phyloP scores from a whole-genome alignment of 2,888 invertebrate genomes.

The Cepaea hortensis region DNA sequence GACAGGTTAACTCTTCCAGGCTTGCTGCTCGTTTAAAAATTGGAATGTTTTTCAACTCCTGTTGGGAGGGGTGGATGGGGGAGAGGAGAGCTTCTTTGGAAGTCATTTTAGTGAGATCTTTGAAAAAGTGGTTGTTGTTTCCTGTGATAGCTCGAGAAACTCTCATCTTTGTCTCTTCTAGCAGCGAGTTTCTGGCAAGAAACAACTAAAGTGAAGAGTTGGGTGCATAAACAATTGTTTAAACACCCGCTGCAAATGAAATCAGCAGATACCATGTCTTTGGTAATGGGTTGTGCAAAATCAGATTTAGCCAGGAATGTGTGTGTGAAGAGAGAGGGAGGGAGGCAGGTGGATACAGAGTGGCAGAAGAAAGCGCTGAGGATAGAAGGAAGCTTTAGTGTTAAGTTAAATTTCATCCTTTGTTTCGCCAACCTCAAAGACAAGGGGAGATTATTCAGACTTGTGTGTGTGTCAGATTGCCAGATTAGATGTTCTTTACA shows the following conservation, averaged over 20 bases:
- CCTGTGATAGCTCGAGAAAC: slow-evolving; percentile 13
- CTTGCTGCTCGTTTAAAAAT: background rate
- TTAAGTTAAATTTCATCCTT: background rate
- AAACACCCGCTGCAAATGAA: slow-evolving; percentile 14
- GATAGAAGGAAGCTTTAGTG: too few relatives aligned
- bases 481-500: background rate
- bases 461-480: background rate
- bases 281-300: slow-evolving; percentile 20
- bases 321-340: background rate
- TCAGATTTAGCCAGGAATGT: background rate
- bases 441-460: background rate
- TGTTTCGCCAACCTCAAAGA: background rate
- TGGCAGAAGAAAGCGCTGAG: too few relatives aligned
- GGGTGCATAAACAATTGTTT: slow-evolving; percentile 6
- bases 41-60: background rate
- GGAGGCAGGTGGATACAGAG: too few relatives aligned
- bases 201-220: background rate
- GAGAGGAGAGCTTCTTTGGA: background rate
- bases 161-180: background rate
- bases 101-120: background rate
- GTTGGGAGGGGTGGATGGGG: background rate
- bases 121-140: slow-evolving; percentile 5
- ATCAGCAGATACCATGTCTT: slow-evolving; percentile 9
- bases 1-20: background rate
- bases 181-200: background rate